Base-by-base conservation (phyloP, 2,888 invertebrate genomes). In the Branchellion lobata region DNA sequence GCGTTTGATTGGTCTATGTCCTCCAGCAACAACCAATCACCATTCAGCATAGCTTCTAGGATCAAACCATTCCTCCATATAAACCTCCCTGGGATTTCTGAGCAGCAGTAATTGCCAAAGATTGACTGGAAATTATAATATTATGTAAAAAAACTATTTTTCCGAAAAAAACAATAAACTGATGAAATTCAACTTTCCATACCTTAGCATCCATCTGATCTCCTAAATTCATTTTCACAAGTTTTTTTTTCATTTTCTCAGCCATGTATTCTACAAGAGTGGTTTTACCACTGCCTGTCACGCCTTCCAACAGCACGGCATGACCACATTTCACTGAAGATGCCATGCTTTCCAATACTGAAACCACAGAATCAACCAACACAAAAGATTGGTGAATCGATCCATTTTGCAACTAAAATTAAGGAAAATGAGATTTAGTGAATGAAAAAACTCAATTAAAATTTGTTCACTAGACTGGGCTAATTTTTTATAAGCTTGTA, bases 41-140 rank as follows among this genome's bases (percentile, higher is more conserved):
- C 87, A 31, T 83, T 82, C 3, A 83, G 83, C 31, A 87, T 85
- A 91, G 93, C 89, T 82, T 85, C 86, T 1, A 96, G 95, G 79
- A 98, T 88, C 75, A 95, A 92, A n/a, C 97, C 97, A 0, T 96
- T 93, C 84, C 93, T 91, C 98, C 98, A 99, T 29, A 95, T 89
- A 89, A 99, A 99, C 88, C 99, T 95, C 21, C 99, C 99, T 0
- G 97, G 97, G 74, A 96, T 91, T 86, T 97, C 96, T 0, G 98
- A 96, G 86, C 97, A 98, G 83, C 93, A 91, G 87, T 96, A 96
- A 0, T 93, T 92, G 0, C 99, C 99, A 11, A 99, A 89, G 78
- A 99, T 88, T 91, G 95, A 86, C 89, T 90, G 84, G 5, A 83
- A 81, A 72, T 11, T 73, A n/a, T n/a, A 24, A 53, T 27, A 11